phyloP scores from a whole-genome alignment of 2,113 vertebrate genomes.

The Mastomys natalensis region DNA sequence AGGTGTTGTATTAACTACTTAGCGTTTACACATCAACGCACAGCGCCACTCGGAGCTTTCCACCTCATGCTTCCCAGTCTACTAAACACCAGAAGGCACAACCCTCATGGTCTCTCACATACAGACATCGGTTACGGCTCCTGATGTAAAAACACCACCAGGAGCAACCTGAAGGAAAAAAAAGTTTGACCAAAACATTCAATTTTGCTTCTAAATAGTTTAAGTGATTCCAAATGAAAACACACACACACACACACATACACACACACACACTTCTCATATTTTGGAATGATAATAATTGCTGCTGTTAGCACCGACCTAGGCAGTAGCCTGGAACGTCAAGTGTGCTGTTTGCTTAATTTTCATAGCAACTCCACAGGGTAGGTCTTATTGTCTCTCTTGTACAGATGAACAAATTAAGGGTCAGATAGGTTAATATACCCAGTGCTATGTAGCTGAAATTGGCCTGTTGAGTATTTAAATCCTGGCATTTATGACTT shows the following conservation, averaged over 20 bases:
- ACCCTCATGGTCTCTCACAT: neutral
- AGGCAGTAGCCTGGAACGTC: neutral
- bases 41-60: neutral
- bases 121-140: neutral
- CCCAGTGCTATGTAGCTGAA: neutral
- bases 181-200: constrained; percentile 29
- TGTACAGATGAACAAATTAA: constrained; percentile 7
- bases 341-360: constrained; percentile 38
- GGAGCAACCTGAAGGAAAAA: neutral
- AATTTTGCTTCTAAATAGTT: constrained; percentile 24
- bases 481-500: constrained; percentile 6
- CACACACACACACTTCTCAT: neutral
- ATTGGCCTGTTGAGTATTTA: neutral
- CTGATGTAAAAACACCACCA: too few species aligned
- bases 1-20: constrained; percentile 54
- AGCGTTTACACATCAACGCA: neutral
- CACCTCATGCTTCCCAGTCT: neutral
- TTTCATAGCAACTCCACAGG: constrained; percentile 15
- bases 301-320: neutral
- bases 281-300: constrained; percentile 5
- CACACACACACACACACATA: too few species aligned
- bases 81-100: neutral
- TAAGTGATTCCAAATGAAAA: constrained; percentile 50
- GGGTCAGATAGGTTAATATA: neutral
- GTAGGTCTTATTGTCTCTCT: neutral